Conservation (phyloP, 2,113 vertebrate species). For the Microtus montanus region DNA sequence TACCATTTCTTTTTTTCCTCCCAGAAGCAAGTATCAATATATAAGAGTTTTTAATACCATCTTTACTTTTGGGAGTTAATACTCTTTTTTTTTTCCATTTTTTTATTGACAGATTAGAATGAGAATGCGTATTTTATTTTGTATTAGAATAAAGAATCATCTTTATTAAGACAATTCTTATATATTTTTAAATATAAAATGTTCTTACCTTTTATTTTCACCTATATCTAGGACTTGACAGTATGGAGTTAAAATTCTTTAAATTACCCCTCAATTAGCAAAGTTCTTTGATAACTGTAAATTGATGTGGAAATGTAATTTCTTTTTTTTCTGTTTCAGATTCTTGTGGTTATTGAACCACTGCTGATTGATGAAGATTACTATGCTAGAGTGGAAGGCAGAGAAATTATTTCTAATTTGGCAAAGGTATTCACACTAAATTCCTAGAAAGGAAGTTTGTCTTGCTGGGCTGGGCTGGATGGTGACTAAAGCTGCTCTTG, state of each 20-base stretch:
- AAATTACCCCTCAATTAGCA: not conserved
- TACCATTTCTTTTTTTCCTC: not conserved
- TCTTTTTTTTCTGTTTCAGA: conserved; percentile 84
- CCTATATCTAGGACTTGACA: not conserved
- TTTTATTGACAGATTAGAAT: not conserved
- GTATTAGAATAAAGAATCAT: not conserved
- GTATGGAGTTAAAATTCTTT: not conserved
- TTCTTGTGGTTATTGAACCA: conserved; percentile 98
- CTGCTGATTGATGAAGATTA: conserved; percentile 99
- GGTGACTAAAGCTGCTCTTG: not conserved
- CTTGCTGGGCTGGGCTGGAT: conserved; percentile 21
- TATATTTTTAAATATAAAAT: not conserved
- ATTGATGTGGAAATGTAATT: conserved; percentile 1
- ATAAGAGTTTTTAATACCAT: not conserved
- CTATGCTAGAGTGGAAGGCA: conserved; percentile 98
- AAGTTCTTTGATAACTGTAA: not conserved
- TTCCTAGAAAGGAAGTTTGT: conserved; percentile 47
- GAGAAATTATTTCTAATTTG: conserved; percentile 99
- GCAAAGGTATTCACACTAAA: conserved; percentile 91
- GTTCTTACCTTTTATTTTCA: not conserved
- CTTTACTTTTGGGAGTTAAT: not conserved
- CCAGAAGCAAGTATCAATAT: not conserved
- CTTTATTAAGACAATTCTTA: not conserved
- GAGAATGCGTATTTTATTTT: not conserved
- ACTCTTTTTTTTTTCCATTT: not conserved